Base-by-base conservation (phyloP, 2,888 invertebrate genomes). In the Pristionchus arcanus region DNA sequence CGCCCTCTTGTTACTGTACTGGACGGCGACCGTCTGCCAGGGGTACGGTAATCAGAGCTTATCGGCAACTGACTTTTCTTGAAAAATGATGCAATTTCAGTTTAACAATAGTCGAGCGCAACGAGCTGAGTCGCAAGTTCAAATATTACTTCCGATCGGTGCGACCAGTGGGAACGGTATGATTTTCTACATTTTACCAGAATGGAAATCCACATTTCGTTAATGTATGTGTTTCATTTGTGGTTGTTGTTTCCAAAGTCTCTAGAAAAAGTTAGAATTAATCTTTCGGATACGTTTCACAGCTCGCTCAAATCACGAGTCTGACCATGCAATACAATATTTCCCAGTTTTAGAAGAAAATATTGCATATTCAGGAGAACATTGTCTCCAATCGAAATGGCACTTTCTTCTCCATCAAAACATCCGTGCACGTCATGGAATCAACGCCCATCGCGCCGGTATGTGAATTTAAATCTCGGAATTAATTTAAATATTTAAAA, bases 61-160 rank as follows among this genome's bases (percentile, higher is more conserved):
- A 31, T 68, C 59, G 59, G 7, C 21, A 59, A 59, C 59, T 59
- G 59, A 21, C 59, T 59, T 25, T 13, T 28, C 28, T 28, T 21
- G 55, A 21, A 55, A 42, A 15, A n/a, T 71, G 53, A n/a, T 37
- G 25, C 28, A 42, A 9, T 90, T 91, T 84, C 90, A 94, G 94
- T 83, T 90, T 94, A n/a, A 92, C 90, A n/a, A 91, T 92, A 83
- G 91, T 91, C 87, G 93, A 94, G 81, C 90, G 94, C 5, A 93
- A 93, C 90, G 94, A 94, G 77, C 90, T 94, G 0, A 92, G 92
- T 25, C 93, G 94, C 19, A 94, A 94, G 90, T 94, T 94, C 92
- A 94, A 94, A 87, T 94, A 94, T 88, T 94, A 94, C 88, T 93
- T 93, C 87, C 87, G 91, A 42, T 93, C 93, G 19, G 94, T 94